These are phyloP conservation scores for Parotocinclus haroldoi DNA, from an alignment of 2,797 vertebrate genomes.

Conservation along the genomic window DNA sequence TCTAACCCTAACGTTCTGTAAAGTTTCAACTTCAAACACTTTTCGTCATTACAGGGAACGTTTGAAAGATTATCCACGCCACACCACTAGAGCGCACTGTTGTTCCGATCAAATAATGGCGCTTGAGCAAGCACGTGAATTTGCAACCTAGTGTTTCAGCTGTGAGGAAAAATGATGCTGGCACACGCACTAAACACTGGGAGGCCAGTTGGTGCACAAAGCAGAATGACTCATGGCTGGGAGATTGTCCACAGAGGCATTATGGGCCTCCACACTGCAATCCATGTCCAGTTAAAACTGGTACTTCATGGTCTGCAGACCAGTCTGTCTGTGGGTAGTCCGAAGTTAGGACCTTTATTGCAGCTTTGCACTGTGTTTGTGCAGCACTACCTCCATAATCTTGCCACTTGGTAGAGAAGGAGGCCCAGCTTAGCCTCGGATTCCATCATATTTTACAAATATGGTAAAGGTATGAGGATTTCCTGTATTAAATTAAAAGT, in stretches of 20 bases:
- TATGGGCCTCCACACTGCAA: slow-evolving; percentile 32
- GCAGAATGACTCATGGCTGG: slow-evolving; percentile 35
- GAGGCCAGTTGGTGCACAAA: slow-evolving; percentile 35
- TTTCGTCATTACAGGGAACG: too few species aligned
- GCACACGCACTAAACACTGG: slow-evolving; percentile 15
- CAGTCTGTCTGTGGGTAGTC: slow-evolving; percentile 17
- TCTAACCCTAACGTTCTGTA: too few species aligned
- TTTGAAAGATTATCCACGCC: not conserved
- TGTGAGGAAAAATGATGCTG: not conserved
- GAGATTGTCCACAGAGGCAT: slow-evolving; percentile 33
- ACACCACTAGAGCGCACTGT: slow-evolving; percentile 43
- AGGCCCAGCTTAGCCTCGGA: slow-evolving; percentile 12
- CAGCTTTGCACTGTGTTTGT: slow-evolving; percentile 24
- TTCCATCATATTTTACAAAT: slow-evolving; percentile 21
- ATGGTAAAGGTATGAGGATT: slow-evolving; percentile 17
- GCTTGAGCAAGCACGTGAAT: not conserved
- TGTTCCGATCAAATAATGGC: slow-evolving; percentile 16
- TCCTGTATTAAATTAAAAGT: slow-evolving; percentile 18
- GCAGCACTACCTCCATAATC: not conserved
- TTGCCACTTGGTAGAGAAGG: slow-evolving; percentile 2
- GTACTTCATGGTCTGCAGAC: slow-evolving; percentile 4
- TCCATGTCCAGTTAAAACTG: slow-evolving; percentile 30
- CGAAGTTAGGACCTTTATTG: slow-evolving; percentile 11
- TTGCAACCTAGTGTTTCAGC: slow-evolving; percentile 1
- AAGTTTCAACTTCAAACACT: too few species aligned